These are phyloP conservation scores for Acropternis orthonyx DNA, from an alignment of 2,797 vertebrate genomes.

Conservation along the genomic window DNA sequence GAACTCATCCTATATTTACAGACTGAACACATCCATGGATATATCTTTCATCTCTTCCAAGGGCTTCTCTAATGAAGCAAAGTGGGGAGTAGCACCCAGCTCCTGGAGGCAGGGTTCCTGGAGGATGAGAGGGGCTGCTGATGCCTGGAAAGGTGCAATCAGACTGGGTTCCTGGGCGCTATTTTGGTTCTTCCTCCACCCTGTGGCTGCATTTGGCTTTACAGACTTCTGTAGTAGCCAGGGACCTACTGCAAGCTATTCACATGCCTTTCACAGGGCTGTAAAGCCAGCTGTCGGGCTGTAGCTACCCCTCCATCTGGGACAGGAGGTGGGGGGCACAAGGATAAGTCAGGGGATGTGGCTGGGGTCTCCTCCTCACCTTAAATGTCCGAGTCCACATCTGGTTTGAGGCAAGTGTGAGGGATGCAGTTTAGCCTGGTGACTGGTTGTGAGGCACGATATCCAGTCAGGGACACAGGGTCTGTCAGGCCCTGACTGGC, in stretches of 20 bases:
- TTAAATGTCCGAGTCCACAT: neutral
- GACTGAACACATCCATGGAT: neutral
- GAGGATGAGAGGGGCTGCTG: neutral
- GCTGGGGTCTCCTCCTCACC: neutral
- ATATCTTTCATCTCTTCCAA: neutral
- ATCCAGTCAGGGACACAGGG: neutral
- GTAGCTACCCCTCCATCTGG: neutral
- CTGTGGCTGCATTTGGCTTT: neutral
- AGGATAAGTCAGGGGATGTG: rapidly evolving
- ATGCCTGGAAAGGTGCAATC: neutral
- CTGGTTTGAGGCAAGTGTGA: neutral
- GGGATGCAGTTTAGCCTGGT: neutral
- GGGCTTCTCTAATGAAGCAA: neutral
- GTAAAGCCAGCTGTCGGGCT: neutral
- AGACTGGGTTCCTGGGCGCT: neutral
- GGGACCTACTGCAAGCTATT: neutral
- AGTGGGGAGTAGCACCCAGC: neutral
- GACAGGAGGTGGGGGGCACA: neutral
- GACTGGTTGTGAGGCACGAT: neutral
- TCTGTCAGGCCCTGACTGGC: neutral
- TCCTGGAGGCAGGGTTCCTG: neutral
- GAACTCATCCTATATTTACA: neutral
- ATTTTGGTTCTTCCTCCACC: neutral
- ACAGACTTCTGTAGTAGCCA: neutral
- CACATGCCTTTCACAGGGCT: neutral